A percentile compares a stretch with the other conserved stretches of the same genome.
phyloP scores from a whole-genome alignment of 2,888 invertebrate genomes.

The Drosophila cognata region DNA sequence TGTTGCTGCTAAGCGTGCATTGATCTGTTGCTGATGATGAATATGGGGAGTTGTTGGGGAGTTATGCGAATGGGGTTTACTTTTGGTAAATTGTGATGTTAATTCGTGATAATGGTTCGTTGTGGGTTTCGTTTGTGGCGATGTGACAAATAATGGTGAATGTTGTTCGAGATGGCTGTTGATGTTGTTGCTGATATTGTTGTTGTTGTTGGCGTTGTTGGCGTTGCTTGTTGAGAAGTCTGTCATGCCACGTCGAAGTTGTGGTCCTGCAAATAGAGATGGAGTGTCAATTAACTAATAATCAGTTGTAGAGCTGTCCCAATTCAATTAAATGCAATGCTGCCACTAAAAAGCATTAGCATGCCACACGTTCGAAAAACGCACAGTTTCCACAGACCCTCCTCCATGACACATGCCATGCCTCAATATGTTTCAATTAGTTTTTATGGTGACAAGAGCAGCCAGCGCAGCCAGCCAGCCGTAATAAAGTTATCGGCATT shows the following conservation, averaged over 20 bases:
- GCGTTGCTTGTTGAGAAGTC: conserved; percentile 84
- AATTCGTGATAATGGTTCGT: conserved; percentile 44
- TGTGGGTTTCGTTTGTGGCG: conserved; percentile 83
- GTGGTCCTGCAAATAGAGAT: conserved; percentile 78
- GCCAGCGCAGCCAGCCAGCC: background rate
- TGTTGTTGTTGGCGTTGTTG: conserved; percentile 67
- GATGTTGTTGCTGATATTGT: conserved; percentile 82
- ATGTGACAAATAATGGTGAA: conserved; percentile 75
- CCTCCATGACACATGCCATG: background rate
- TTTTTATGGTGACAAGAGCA: conserved; percentile 58
- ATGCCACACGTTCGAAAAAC: conserved; percentile 53
- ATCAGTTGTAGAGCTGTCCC: conserved; percentile 47
- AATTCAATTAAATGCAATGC: conserved; percentile 40
- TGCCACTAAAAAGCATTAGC: conserved; percentile 61
- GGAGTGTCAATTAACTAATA: conserved; percentile 14
- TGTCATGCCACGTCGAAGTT: conserved; percentile 85
- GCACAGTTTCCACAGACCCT: conserved; percentile 26
- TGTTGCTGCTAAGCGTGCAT: conserved; percentile 43
- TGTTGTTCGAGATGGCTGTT: conserved; percentile 83
- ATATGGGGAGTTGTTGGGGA: background rate
- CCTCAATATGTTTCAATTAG: conserved; percentile 70
- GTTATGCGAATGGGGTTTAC: conserved; percentile 51
- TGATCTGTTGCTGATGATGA: conserved; percentile 47
- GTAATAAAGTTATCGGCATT: conserved; percentile 57
- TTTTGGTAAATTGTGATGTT: conserved; percentile 27